phyloP scores from a whole-genome alignment of 2,113 vertebrate genomes.

The Maccullochella peelii region DNA sequence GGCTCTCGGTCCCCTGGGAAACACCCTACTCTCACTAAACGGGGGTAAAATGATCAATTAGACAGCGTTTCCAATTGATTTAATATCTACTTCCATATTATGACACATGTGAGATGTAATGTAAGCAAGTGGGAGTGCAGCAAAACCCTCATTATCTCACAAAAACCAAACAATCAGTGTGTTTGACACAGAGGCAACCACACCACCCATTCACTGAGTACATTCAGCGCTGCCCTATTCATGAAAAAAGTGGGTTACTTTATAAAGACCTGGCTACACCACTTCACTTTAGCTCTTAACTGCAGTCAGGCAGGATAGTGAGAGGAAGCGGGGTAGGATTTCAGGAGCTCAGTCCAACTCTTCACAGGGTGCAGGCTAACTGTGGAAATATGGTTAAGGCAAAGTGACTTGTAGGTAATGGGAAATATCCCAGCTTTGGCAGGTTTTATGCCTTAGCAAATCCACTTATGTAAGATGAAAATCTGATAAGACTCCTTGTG shows the following conservation, averaged over 20 bases:
- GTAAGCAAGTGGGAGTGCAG: background rate
- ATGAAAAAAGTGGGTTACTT: slow-evolving; percentile 62
- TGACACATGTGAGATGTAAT: background rate
- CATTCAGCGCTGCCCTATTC: slow-evolving; percentile 35
- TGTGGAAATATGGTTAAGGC: slow-evolving; percentile 65
- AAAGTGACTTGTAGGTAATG: slow-evolving; percentile 39
- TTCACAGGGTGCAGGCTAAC: slow-evolving; percentile 47
- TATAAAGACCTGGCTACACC: slow-evolving; percentile 59
- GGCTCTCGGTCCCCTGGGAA: background rate
- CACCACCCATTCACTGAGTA: slow-evolving; percentile 20
- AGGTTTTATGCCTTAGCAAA: slow-evolving; percentile 51
- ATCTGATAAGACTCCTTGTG: slow-evolving; percentile 65
- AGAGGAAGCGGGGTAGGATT: slow-evolving; percentile 49
- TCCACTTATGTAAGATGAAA: slow-evolving; percentile 69
- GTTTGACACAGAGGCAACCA: slow-evolving; percentile 29
- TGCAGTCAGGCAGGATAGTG: slow-evolving; percentile 46
- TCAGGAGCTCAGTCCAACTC: slow-evolving; percentile 55
- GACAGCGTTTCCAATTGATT: background rate
- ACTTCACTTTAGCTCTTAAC: slow-evolving; percentile 55
- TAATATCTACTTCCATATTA: background rate
- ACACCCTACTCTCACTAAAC: background rate
- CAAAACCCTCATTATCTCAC: background rate
- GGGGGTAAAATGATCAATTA: background rate
- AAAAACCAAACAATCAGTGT: background rate
- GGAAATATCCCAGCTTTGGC: slow-evolving; percentile 48